phyloP scores from a whole-genome alignment of 2,888 invertebrate species.

The Pristionchus fissidentatus region DNA sequence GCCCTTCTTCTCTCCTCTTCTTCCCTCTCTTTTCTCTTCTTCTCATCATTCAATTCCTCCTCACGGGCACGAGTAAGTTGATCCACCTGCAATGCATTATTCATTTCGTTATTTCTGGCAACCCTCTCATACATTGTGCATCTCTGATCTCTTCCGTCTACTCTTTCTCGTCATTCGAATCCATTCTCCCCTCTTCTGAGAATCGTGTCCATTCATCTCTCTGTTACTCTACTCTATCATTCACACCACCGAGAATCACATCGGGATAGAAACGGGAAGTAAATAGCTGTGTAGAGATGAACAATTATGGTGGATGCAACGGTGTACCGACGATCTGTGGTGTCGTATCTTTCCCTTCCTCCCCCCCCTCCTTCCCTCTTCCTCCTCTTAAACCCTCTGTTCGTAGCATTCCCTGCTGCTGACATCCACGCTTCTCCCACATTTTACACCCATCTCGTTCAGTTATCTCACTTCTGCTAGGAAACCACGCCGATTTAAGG shows the following conservation, averaged over 20 bases:
- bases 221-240: background rate
- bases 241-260: background rate
- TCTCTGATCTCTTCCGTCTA: background rate
- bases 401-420: no score
- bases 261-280: no score
- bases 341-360: slow-evolving; percentile 4
- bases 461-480: no score
- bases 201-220: background rate
- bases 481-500: no score
- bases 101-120: background rate
- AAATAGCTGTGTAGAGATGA: no score
- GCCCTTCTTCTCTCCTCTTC: background rate
- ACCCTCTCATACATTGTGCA: background rate
- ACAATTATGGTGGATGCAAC: no score
- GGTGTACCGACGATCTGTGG: background rate
- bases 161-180: no score
- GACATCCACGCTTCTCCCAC: no score
- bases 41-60: background rate
- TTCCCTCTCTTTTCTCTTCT: background rate
- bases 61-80: background rate
- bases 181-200: background rate
- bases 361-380: background rate
- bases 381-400: no score
- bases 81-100: slow-evolving; percentile 8
- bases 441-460: no score